These are phyloP conservation scores for Conus canariensis DNA, from an alignment of 2,888 invertebrate species.

Conservation along the genomic window DNA sequence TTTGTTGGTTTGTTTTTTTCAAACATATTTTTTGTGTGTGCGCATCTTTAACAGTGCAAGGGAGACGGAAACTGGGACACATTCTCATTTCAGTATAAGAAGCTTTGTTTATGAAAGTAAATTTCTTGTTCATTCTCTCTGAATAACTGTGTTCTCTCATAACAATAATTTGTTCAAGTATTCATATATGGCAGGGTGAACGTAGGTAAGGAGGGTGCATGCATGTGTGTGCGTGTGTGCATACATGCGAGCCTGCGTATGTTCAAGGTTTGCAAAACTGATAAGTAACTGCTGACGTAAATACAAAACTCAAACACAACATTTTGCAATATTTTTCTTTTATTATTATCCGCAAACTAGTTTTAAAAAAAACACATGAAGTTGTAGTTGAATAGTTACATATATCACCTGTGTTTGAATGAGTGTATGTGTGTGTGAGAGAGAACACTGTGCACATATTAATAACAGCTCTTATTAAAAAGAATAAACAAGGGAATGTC, in stretches of 20 bases:
- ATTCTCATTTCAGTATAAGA: neutral
- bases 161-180: too few relatives aligned
- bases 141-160: neutral
- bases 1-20: neutral
- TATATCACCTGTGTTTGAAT: neutral
- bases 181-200: neutral
- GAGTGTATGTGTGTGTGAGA: neutral
- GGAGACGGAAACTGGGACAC: neutral
- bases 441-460: neutral
- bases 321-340: too few relatives aligned
- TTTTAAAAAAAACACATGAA: too few relatives aligned
- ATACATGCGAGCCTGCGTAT: too few relatives aligned
- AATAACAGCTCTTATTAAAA: too few relatives aligned
- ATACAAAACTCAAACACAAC: too few relatives aligned
- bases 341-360: too few relatives aligned
- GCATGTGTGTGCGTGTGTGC: slow-evolving; percentile 18
- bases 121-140: neutral
- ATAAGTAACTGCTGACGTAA: too few relatives aligned
- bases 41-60: too few relatives aligned
- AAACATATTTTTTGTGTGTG: neutral
- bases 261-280: too few relatives aligned
- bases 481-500: too few relatives aligned
- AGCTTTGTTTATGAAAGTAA: neutral
- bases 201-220: neutral
- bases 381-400: too few relatives aligned